Percentiles rank a stretch among this genome's conserved stretches.
phyloP scores from a whole-genome alignment of 1,140 invertebrate genomes.

The Coelopa frigida region DNA sequence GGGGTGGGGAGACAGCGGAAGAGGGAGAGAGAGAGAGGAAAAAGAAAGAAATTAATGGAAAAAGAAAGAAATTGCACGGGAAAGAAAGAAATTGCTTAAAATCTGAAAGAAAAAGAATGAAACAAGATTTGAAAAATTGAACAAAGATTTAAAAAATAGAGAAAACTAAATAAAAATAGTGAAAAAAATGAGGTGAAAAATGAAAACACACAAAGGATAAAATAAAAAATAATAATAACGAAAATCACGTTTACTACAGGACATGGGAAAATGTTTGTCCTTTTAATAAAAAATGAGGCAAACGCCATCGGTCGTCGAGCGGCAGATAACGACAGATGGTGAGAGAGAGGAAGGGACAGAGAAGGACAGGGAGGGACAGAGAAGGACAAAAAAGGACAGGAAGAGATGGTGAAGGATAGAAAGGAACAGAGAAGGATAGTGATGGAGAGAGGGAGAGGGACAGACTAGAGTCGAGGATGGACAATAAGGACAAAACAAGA shows the following conservation, averaged over 20 bases:
- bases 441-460: conserved; percentile 8
- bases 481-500: neutral
- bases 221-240: too few relatives aligned
- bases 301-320: too few relatives aligned
- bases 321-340: conserved; percentile 41
- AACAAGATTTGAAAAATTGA: too few relatives aligned
- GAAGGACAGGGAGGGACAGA: conserved; percentile 5
- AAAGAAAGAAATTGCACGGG: conserved; percentile 2
- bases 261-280: too few relatives aligned
- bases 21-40: neutral
- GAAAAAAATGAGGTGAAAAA: too few relatives aligned
- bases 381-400: conserved; percentile 17
- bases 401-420: conserved; percentile 10
- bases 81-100: conserved; percentile 30
- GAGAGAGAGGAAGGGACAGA: conserved; percentile 23
- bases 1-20: neutral
- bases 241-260: too few relatives aligned
- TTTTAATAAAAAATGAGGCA: too few relatives aligned
- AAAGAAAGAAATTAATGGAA: neutral
- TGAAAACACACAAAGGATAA: too few relatives aligned
- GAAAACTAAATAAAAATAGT: too few relatives aligned
- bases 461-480: neutral
- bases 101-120: too few relatives aligned
- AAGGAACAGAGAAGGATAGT: conserved; percentile 3
- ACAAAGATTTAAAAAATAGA: too few relatives aligned